Conservation (phyloP, 2,888 invertebrate genomes). For the Pecten maximus region DNA sequence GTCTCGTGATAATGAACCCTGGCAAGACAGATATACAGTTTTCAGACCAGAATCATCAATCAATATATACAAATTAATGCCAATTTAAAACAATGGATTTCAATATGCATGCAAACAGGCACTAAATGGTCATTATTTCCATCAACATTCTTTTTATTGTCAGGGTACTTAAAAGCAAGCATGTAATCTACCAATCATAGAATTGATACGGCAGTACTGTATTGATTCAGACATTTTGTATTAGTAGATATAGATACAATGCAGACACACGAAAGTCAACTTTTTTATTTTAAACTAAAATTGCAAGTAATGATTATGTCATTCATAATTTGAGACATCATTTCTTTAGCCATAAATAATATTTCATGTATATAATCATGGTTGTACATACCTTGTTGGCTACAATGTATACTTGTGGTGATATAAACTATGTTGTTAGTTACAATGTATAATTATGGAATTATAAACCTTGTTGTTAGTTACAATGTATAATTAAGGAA, state of each 20-base stretch:
- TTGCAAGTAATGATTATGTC: no score
- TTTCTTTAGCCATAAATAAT: no score
- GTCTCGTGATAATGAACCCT: background rate
- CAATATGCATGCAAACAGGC: slow-evolving; percentile 5
- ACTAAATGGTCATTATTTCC: background rate
- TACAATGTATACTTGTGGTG: no score
- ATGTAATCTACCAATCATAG: background rate
- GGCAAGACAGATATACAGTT: background rate
- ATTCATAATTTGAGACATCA: no score
- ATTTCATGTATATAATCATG: no score
- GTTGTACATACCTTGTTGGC: no score
- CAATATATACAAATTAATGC: slow-evolving; percentile 10
- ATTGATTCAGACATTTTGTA: background rate
- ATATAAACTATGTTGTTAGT: no score
- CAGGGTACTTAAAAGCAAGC: background rate
- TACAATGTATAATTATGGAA: no score
- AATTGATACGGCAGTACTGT: background rate
- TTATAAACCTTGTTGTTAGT: no score
- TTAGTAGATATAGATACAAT: background rate
- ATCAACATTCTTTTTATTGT: background rate
- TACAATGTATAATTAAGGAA: no score
- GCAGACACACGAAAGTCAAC: background rate
- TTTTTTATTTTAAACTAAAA: no score
- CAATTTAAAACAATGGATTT: background rate
- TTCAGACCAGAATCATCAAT: background rate